Evolutionary conservation across 2,113 vertebrate species (phyloP), one percentile per base, ranked within the genome.

Genomic region (Xyliphius kryptos): DNA sequence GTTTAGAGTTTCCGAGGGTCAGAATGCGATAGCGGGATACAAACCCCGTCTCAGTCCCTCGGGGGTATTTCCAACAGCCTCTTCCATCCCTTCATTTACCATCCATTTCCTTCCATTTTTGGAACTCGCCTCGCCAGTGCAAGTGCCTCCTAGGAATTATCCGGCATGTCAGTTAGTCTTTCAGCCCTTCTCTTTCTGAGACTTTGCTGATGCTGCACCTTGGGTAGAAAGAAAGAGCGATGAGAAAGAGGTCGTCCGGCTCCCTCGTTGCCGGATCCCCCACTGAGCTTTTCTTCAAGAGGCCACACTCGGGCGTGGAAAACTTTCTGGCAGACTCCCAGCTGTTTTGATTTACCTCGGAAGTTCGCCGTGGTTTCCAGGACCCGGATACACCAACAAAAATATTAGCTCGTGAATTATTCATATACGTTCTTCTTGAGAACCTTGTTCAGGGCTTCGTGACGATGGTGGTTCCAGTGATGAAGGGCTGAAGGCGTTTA

Each of bases 81-180:
- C 21, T 22, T n/a, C n/a, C n/a, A n/a, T n/a, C n/a, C n/a, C n/a
- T n/a, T n/a, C n/a, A n/a, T n/a, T n/a, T n/a, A n/a, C n/a, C n/a
- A n/a, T n/a, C 38, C 47, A 16, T 41, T 37, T 36, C 59, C 53
- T 61, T 55, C 16, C 46, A 19, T 51, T 50, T 69, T 56, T 37
- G 47, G 48, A 56, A 19, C 53, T 49, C 41, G 6, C 26, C 36
- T 48, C 51, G 55, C 61, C 40, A 56, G 57, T n/a, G 12, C 38
- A 59, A 65, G 57, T 56, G 68, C 64, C 73, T 54, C 56, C 46
- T 63, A 44, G 68, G 68, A 74, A 46, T 68, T 64, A 57, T 52
- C 65, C 65, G 68, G 65, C 48, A 65, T 74, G 68, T 68, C 53
- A 60, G 43, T 47, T 37, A 53, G 66, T 72, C 63, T 64, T 56